Evolutionary conservation across 92 coral and sea anemone genomes (phyloP).

Genomic region (Montipora capitata): DNA sequence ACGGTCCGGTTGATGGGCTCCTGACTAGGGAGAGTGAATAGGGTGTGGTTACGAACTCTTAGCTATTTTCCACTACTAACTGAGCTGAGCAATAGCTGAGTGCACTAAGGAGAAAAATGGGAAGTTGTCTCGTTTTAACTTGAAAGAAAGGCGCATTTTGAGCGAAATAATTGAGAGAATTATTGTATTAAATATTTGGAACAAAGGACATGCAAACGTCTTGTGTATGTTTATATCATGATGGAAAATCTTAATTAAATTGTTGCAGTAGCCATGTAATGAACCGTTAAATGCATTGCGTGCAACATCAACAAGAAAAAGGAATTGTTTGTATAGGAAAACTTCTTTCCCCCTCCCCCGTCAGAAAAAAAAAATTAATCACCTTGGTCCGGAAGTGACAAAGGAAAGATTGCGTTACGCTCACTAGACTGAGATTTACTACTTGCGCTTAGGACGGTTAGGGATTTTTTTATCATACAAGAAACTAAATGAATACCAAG

Average conservation of each 20-base stretch:
- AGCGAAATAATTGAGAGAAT: slow-evolving; percentile 39
- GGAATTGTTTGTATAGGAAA: slow-evolving; percentile 2
- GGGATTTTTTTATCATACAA: neutral
- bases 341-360: neutral
- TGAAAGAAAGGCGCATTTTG: slow-evolving; percentile 6
- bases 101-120: no score
- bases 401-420: neutral
- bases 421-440: slow-evolving; percentile 30
- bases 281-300: slow-evolving; percentile 5
- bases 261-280: slow-evolving; percentile 1
- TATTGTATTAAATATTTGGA: slow-evolving; percentile 25
- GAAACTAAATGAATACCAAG: slow-evolving; percentile 3
- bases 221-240: slow-evolving; percentile 44
- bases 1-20: no score
- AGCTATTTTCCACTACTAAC: no score
- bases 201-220: slow-evolving; percentile 35
- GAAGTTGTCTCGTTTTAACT: no score
- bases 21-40: no score
- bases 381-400: neutral
- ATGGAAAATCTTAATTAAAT: slow-evolving; percentile 2
- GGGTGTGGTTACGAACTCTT: no score
- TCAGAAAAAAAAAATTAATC: slow-evolving; percentile 5
- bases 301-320: slow-evolving; percentile 18
- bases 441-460: slow-evolving; percentile 19
- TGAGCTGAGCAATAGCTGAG: no score